These are phyloP conservation scores for Sterrhoptilus dennistouni DNA, from an alignment of 2,113 vertebrate species.

Conservation along the genomic window DNA sequence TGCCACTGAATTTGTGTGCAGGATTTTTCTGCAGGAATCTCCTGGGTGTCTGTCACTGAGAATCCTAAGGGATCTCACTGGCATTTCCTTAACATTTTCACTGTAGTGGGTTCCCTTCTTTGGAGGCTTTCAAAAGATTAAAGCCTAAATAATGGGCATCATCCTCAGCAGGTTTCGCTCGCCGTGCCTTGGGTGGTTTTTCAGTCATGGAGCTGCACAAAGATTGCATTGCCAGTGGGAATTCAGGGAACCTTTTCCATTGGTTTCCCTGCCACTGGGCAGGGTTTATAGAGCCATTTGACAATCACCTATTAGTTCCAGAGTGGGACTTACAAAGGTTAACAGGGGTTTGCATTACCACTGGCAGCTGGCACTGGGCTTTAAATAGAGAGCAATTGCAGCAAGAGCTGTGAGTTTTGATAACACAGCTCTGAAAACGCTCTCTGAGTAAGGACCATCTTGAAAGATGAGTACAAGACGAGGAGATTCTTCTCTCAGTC, in stretches of 20 bases:
- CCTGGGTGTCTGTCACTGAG: neutral
- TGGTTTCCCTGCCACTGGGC: neutral
- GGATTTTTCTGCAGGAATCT: neutral
- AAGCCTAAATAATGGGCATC: neutral
- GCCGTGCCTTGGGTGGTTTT: neutral
- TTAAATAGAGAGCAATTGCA: constrained; percentile 61
- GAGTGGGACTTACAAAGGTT: constrained; percentile 81
- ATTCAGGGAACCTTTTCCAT: neutral
- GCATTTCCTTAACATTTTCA: constrained; percentile 47
- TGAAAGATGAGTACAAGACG: constrained; percentile 30
- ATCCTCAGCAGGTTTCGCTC: neutral
- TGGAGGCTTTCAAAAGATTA: constrained; percentile 3
- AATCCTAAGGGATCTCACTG: neutral
- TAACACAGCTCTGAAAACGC: constrained; percentile 37
- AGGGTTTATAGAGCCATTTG: constrained; percentile 78
- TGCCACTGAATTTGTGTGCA: neutral
- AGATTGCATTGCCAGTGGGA: neutral
- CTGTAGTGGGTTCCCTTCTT: constrained; percentile 13
- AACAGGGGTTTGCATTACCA: constrained; percentile 88
- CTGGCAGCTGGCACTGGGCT: constrained; percentile 85
- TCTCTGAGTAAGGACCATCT: constrained; percentile 58
- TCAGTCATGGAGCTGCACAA: neutral
- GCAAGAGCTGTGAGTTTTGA: constrained; percentile 51
- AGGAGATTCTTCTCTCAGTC: neutral
- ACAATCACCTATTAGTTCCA: constrained; percentile 91